Base-by-base conservation (phyloP, 2,888 invertebrate genomes). In the Anagyrus pseudococci region DNA sequence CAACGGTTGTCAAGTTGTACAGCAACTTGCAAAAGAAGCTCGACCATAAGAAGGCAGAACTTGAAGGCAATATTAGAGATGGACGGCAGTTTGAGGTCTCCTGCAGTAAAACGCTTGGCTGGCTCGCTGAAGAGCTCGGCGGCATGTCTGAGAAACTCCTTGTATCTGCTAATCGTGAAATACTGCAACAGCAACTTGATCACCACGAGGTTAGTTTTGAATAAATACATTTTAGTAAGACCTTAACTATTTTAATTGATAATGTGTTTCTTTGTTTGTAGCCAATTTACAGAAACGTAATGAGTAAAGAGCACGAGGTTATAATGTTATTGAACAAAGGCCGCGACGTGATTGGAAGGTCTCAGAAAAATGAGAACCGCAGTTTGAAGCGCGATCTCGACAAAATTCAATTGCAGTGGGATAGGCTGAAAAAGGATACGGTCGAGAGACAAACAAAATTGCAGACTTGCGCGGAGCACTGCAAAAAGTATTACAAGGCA, bases 281-380 rank as follows among this genome's bases (percentile, higher is more conserved):
- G 82, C 94, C 95, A 0, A 85, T 94, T 54, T 96, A 96, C 80
- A 85, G 92, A 33, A 94, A 94, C 74, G 91, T 96, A 1, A 89
- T 94, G 83, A 88, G 91, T 68, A 87, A 93, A 67, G 96, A 96
- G 74, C 95, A 96, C 75, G 96, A 97, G 82, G 90, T 96, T 0
- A 94, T 96, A 69, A 95, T 96, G 90, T 84, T 97, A 17, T 81
- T 97, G 29, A 96, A 96, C 77, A 96, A 95, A 82, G 96, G 96
- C 71, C 86, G 89, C 68, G 91, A 91, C 72, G 83, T 91, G 67
- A 75, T 88, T 7, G 81, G 80, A 1, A 82, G 83, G 52, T 80
- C 82, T 1, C 76, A 78, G 33, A 80, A 79, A 64, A 67, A 73
- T 3, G 88, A 88, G 69, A 84, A 84, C 69, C 85, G 89, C 63